A percentile compares a stretch with the other conserved stretches of the same genome.
Conservation (phyloP, 2,113 vertebrate genomes). For the Myrmophylax atrothorax region DNA sequence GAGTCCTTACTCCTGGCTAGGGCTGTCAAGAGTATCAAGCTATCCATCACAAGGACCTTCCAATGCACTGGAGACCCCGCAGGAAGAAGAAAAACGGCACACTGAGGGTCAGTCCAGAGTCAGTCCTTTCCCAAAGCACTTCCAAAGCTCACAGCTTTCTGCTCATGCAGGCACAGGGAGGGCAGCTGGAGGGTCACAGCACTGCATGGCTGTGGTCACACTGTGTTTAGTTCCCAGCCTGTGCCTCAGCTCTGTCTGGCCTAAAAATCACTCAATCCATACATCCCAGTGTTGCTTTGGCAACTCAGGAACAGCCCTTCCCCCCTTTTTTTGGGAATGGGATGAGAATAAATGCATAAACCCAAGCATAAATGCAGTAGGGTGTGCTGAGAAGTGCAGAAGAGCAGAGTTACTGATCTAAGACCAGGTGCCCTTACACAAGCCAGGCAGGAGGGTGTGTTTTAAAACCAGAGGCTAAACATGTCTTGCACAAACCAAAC, state of each 20-base stretch:
- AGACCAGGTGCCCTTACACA: neutral
- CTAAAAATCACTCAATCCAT: neutral
- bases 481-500: neutral
- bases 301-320: neutral
- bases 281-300: neutral
- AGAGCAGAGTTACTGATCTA: neutral
- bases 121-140: neutral
- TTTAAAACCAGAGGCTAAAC: neutral
- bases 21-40: too few species aligned
- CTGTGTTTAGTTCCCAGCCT: neutral
- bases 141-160: neutral
- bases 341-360: neutral
- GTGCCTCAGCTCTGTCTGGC: neutral
- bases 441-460: neutral
- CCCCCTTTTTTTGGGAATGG: rapidly evolving
- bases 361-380: neutral
- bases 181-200: rapidly evolving
- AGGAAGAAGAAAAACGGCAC: too few species aligned
- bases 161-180: neutral
- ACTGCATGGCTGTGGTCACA: neutral
- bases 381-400: neutral
- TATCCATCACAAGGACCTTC: too few species aligned
- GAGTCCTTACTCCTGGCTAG: too few species aligned
- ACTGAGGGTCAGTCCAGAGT: too few species aligned
- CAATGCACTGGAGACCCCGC: too few species aligned